These are phyloP conservation scores for Turritopsis dohrnii DNA, from an alignment of 30 jellyfish, hydroid and myxozoan genomes.

Conservation along the genomic window DNA sequence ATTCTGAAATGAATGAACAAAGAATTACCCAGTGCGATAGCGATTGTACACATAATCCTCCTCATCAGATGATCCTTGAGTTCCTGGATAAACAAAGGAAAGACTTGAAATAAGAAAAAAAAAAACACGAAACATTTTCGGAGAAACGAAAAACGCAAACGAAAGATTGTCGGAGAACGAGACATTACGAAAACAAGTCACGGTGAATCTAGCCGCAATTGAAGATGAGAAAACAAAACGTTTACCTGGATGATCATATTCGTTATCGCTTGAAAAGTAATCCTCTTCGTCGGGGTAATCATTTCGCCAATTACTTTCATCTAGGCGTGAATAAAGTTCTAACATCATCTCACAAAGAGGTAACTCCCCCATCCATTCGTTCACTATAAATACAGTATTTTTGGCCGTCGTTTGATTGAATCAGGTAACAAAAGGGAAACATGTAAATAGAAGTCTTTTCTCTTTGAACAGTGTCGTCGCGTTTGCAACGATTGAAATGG, in stretches of 20 bases:
- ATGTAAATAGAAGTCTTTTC: too few relatives aligned
- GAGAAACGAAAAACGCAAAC: too few relatives aligned
- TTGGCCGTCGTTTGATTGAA: too few relatives aligned
- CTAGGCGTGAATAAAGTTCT: constrained; percentile 24
- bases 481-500: too few relatives aligned
- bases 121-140: neutral
- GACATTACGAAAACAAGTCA: too few relatives aligned
- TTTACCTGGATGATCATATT: neutral
- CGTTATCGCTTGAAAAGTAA: constrained; percentile 41
- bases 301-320: constrained; percentile 75
- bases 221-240: neutral
- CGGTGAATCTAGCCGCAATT: neutral
- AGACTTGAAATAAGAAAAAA: neutral
- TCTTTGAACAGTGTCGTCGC: too few relatives aligned
- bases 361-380: too few relatives aligned
- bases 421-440: too few relatives aligned
- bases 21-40: constrained; percentile 16
- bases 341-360: neutral
- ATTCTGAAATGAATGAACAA: too few relatives aligned
- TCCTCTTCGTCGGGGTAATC: constrained; percentile 89
- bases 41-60: constrained; percentile 3
- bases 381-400: too few relatives aligned
- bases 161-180: too few relatives aligned
- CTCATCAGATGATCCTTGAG: neutral
- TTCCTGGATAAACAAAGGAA: neutral